Conservation (phyloP, 2,113 vertebrate species). For the Tricholaema leucomelas region DNA sequence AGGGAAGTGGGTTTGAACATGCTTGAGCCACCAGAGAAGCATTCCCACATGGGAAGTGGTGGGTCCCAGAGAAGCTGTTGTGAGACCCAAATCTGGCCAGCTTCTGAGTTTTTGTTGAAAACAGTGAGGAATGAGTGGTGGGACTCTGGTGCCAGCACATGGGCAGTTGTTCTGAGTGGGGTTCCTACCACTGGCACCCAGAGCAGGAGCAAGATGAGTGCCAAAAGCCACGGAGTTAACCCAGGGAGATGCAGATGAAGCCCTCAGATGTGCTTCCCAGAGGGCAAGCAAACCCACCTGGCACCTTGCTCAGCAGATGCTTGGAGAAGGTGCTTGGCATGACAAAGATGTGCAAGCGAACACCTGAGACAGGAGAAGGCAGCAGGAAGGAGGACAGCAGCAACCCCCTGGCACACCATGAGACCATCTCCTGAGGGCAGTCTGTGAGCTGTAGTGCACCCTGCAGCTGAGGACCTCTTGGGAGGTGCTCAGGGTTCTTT, state of each 20-base stretch:
- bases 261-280: not conserved
- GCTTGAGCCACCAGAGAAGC: not conserved
- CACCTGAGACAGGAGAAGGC: not conserved
- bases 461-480: not conserved
- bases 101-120: not conserved
- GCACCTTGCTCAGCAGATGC: fast-evolving
- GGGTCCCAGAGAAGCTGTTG: not conserved
- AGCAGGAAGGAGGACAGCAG: not conserved
- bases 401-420: not conserved
- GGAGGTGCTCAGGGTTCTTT: not conserved
- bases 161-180: not conserved
- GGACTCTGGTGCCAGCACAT: too few relatives aligned
- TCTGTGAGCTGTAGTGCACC: fast-evolving
- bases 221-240: not conserved
- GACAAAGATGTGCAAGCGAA: not conserved
- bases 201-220: not conserved
- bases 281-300: too few relatives aligned
- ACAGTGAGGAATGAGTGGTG: not conserved
- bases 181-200: not conserved
- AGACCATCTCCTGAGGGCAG: not conserved
- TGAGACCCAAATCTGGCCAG: not conserved
- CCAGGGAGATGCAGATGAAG: not conserved
- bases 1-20: not conserved
- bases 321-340: not conserved
- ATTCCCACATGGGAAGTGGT: not conserved